Evolutionary conservation across 2,113 vertebrate species (phyloP), one percentile per base, ranked within the genome.

Genomic region (Ciconia boyciana): DNA sequence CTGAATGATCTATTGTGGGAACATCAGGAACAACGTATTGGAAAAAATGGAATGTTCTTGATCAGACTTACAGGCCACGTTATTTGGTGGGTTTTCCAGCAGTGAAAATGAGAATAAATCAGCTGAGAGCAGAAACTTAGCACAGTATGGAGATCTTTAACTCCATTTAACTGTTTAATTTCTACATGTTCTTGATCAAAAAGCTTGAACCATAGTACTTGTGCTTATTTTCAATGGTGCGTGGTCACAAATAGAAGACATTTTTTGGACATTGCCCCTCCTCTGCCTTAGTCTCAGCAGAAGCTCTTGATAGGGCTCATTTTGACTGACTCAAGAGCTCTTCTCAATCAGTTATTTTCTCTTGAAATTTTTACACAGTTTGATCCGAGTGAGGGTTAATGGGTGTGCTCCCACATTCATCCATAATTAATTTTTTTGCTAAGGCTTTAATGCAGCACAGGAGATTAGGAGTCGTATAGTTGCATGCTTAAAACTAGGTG

Each of bases 1-100:
- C 87, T 52, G 75, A 95, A 48, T 96, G 96, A 96, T 96, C 87
- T 97, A 93, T 96, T 96, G 95, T 96, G 95, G 93, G 95, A 97
- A 95, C 89, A 94, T 93, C 94, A 94, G 71, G 87, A 78, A 44
- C 89, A 93, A 28, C 2, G 7, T 87, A 60, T 52, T 90, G 95
- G 84, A 68, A 89, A 89, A 96, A 97, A 95, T 71, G 15, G 87
- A 78, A 94, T 24, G 89, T 90, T 97, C 91, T 80, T 95, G 95
- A 88, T 95, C 84, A 78, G 39, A 8, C 55, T 88, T 80, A 25
- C 49, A 74, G 78, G 51, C 78, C 39, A 13, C 0, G 0, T 82
- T 87, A 52, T 83, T 94, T 3, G 7, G 68, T 83, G n/a, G n/a
- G 60, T 71, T 97, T 95, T 94, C 71, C 70, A 88, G 71, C 39